These are phyloP conservation scores for Apus apus DNA, from an alignment of 2,113 vertebrate species.

Conservation along the genomic window DNA sequence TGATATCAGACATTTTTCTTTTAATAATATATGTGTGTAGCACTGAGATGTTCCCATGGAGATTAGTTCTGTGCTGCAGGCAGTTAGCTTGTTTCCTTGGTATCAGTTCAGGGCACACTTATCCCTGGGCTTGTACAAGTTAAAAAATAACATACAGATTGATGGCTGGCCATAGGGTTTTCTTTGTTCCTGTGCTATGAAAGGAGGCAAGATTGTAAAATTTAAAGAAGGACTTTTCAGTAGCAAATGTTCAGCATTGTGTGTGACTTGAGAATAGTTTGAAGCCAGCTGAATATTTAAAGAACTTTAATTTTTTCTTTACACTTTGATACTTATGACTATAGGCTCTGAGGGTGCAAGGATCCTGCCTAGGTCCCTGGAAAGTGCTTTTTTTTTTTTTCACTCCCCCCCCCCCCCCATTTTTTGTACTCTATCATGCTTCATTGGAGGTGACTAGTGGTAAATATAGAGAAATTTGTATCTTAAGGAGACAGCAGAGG, in stretches of 20 bases:
- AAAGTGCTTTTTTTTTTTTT: not conserved
- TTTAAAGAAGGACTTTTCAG: not conserved
- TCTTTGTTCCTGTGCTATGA: not conserved
- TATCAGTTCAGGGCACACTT: conserved; percentile 30
- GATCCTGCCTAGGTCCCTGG: not conserved
- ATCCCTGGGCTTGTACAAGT: not conserved
- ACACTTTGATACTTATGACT: not conserved
- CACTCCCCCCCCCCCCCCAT: too few species aligned
- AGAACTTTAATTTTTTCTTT: not conserved
- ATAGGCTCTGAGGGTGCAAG: not conserved
- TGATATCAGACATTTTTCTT: conserved; percentile 30
- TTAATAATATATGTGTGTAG: conserved; percentile 39
- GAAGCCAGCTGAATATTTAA: not conserved
- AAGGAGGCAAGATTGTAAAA: not conserved
- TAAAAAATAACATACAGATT: not conserved
- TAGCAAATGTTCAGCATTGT: not conserved
- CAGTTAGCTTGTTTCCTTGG: conserved; percentile 57
- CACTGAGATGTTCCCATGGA: conserved; percentile 51
- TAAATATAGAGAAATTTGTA: not conserved
- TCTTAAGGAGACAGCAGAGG: not conserved
- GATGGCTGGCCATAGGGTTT: not conserved
- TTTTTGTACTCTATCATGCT: not conserved
- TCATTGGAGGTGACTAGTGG: not conserved
- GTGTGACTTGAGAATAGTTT: not conserved
- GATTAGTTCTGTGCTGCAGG: conserved; percentile 41